phyloP scores from a whole-genome alignment of 2,888 invertebrate genomes.

The Hypomecis atomaria region DNA sequence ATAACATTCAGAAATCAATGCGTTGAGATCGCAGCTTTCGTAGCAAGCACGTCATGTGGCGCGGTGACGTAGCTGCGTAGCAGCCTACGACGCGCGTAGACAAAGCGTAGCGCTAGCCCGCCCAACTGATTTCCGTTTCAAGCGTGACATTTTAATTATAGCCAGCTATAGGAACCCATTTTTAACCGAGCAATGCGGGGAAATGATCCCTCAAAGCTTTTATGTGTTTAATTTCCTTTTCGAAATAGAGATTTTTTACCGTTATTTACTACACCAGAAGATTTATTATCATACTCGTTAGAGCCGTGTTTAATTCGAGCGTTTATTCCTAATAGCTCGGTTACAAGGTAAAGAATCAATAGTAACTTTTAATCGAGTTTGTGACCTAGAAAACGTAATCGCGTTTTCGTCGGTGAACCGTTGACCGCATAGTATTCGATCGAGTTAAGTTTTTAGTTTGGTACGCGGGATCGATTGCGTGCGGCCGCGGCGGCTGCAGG shows the following conservation, averaged over 20 bases:
- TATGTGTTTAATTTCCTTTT: conserved; percentile 42
- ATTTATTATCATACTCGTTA: conserved; percentile 33
- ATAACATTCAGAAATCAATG: too few relatives aligned
- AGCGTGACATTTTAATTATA: conserved; percentile 37
- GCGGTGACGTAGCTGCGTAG: conserved; percentile 36
- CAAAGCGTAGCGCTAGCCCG: conserved; percentile 29
- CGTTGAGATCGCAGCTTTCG: neutral
- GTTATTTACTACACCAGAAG: conserved; percentile 26
- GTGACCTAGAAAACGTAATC: conserved; percentile 74
- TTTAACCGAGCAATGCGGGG: conserved; percentile 34
- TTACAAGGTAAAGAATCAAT: conserved; percentile 63
- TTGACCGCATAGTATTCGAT: conserved; percentile 78
- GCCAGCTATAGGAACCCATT: conserved; percentile 33
- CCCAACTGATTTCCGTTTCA: conserved; percentile 19
- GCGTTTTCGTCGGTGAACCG: conserved; percentile 66
- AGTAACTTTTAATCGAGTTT: conserved; percentile 66
- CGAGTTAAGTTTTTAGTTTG: conserved; percentile 80
- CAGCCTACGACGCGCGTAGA: conserved; percentile 37
- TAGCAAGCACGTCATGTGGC: conserved; percentile 36
- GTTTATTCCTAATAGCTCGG: conserved; percentile 38
- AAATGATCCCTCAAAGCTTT: conserved; percentile 37
- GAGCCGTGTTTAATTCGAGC: conserved; percentile 23
- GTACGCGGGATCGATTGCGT: conserved; percentile 76
- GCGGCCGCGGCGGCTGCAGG: conserved; percentile 76
- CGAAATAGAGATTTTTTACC: conserved; percentile 31